phyloP scores from a whole-genome alignment of 2,797 vertebrate species.

The Gallirallus australis region DNA sequence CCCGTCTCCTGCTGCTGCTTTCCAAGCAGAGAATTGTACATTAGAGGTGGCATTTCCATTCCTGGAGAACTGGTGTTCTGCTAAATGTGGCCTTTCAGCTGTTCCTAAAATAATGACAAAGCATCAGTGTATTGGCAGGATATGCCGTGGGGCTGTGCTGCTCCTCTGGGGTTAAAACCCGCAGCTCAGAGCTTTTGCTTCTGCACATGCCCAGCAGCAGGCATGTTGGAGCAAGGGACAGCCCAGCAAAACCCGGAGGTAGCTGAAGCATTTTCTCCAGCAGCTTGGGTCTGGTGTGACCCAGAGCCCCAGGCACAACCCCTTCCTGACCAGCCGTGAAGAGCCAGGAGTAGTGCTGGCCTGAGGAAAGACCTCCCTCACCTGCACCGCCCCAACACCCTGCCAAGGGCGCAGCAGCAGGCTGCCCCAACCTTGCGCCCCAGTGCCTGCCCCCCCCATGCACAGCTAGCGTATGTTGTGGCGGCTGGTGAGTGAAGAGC shows the following conservation, averaged over 20 bases:
- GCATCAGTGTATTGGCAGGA: accelerated
- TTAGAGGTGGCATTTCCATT: not conserved
- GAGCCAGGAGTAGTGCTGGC: not conserved
- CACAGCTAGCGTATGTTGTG: accelerated
- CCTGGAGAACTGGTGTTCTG: not conserved
- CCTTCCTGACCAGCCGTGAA: too few species aligned
- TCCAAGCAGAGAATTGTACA: not conserved
- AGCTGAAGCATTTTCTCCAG: not conserved
- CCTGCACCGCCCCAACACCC: accelerated
- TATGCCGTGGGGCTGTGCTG: not conserved
- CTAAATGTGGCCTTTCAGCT: not conserved
- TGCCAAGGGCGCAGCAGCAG: too few species aligned
- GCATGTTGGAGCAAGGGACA: not conserved
- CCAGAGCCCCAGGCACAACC: not conserved
- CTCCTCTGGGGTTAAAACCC: not conserved
- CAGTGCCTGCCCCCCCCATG: accelerated
- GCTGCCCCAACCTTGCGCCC: not conserved
- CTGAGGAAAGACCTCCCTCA: not conserved
- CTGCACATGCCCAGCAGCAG: accelerated
- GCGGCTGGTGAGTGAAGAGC: not conserved
- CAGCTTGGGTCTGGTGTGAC: too few species aligned
- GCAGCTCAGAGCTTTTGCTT: not conserved
- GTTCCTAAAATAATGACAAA: not conserved
- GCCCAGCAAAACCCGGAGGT: not conserved
- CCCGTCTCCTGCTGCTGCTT: not conserved